phyloP scores from a whole-genome alignment of 2,888 invertebrate species.

The Aporophyla lueneburgensis region DNA sequence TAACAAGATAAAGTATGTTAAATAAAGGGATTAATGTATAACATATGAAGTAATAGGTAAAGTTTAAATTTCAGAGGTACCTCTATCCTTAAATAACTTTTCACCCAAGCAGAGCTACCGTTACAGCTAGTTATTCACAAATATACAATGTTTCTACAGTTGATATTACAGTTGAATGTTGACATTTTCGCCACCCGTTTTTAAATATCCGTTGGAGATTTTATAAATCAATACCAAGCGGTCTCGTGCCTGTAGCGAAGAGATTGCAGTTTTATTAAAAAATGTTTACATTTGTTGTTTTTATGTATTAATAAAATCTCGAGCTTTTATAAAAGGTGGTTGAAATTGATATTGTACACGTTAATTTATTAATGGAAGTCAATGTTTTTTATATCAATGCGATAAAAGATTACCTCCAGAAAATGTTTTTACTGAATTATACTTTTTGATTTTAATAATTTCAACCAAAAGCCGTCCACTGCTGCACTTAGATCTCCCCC shows the following conservation, averaged over 20 bases:
- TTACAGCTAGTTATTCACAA: not conserved
- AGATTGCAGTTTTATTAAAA: slow-evolving; percentile 29
- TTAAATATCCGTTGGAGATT: slow-evolving; percentile 56
- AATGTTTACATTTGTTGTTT: slow-evolving; percentile 17
- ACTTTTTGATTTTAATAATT: not conserved
- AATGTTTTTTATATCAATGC: not conserved
- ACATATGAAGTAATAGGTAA: too few species aligned
- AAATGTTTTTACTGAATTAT: not conserved
- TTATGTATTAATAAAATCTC: slow-evolving; percentile 15
- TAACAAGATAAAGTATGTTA: too few species aligned
- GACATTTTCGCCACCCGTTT: slow-evolving; percentile 16
- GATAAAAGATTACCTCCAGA: not conserved
- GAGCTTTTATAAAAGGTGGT: not conserved
- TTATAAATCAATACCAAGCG: slow-evolving; percentile 31
- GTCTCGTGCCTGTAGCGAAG: not conserved
- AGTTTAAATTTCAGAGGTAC: not conserved
- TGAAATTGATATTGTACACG: not conserved
- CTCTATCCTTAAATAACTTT: not conserved
- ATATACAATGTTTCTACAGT: not conserved
- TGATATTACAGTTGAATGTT: slow-evolving; percentile 1
- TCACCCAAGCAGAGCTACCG: not conserved
- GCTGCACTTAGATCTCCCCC: too few species aligned
- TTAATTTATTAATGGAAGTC: slow-evolving; percentile 8
- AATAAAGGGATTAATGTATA: too few species aligned
- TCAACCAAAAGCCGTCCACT: too few species aligned